phyloP scores from a whole-genome alignment of 1,140 invertebrate genomes.

The Lepeophtheirus salmonis region DNA sequence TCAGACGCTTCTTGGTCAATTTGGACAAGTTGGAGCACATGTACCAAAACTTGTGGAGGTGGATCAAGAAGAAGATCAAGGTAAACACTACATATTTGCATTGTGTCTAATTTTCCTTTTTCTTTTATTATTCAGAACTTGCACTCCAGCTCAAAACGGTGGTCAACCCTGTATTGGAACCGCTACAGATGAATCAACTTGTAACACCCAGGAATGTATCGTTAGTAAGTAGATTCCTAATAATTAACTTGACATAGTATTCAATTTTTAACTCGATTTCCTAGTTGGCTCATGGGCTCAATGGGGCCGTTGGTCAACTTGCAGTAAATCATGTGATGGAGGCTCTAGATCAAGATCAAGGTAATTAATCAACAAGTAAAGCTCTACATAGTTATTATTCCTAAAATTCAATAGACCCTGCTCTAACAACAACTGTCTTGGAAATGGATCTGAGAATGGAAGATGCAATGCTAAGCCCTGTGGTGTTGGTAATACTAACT shows the following conservation, averaged over 20 bases:
- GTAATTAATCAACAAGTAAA: background rate
- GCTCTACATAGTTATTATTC: background rate
- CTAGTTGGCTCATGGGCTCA: slow-evolving; percentile 27
- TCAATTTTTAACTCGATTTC: background rate
- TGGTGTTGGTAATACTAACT: too few species aligned
- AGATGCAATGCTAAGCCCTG: background rate
- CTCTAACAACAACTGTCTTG: background rate
- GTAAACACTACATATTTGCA: slow-evolving; percentile 26
- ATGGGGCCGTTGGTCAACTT: slow-evolving; percentile 29
- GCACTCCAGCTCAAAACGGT: slow-evolving; percentile 21
- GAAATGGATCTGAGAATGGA: background rate
- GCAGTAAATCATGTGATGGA: slow-evolving; percentile 26
- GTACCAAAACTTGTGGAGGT: slow-evolving; percentile 36
- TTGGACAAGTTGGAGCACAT: slow-evolving; percentile 28
- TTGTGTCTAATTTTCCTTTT: slow-evolving; percentile 4
- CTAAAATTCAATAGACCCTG: background rate
- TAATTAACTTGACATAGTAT: background rate
- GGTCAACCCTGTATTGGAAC: slow-evolving; percentile 26
- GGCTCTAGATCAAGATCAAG: slow-evolving; percentile 22
- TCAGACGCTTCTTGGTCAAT: slow-evolving; percentile 25
- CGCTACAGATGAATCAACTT: slow-evolving; percentile 29
- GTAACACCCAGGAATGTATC: slow-evolving; percentile 11
- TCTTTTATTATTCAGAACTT: background rate
- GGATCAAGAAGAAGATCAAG: slow-evolving; percentile 29
- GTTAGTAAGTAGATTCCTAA: background rate